Percentiles rank a stretch among this genome's conserved stretches.
phyloP scores from a whole-genome alignment of 30 jellyfish, hydroid and myxozoan genomes.

The Turritopsis rubra region DNA sequence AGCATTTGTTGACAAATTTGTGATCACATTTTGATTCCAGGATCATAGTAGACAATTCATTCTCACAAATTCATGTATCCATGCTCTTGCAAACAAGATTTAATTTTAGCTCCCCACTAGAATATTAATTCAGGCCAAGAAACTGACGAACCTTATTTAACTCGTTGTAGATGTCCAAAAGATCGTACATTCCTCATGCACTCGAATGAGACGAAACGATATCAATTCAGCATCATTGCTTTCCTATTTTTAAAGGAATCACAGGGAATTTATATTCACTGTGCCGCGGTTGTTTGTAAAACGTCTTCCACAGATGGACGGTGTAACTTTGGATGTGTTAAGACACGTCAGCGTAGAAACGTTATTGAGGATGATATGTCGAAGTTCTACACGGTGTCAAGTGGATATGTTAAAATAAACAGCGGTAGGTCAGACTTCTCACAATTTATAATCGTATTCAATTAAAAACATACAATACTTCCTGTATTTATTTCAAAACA shows the following conservation, averaged over 20 bases:
- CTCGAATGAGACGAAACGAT: neutral
- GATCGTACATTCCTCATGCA: slow-evolving; percentile 1
- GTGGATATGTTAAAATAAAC: neutral
- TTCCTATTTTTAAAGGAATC: neutral
- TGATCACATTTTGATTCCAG: neutral
- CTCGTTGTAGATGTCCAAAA: neutral
- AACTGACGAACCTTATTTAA: neutral
- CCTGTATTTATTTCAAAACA: no score
- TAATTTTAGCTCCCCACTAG: no score
- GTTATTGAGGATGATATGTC: slow-evolving; percentile 2
- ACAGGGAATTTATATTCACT: neutral
- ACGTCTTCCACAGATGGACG: slow-evolving; percentile 2
- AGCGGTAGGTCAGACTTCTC: no score
- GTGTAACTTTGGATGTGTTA: neutral
- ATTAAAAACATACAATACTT: no score
- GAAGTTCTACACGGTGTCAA: neutral
- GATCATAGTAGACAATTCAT: neutral
- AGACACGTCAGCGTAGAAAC: slow-evolving; percentile 6
- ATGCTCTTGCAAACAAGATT: no score
- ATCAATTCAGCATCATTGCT: slow-evolving; percentile 14
- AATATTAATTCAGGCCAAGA: no score
- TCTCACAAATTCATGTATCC: no score
- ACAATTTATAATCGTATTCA: no score
- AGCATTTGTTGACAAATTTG: neutral
- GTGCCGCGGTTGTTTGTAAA: slow-evolving; percentile 1